Conservation (phyloP, 2,113 vertebrate genomes). For the Raja brachyura region DNA sequence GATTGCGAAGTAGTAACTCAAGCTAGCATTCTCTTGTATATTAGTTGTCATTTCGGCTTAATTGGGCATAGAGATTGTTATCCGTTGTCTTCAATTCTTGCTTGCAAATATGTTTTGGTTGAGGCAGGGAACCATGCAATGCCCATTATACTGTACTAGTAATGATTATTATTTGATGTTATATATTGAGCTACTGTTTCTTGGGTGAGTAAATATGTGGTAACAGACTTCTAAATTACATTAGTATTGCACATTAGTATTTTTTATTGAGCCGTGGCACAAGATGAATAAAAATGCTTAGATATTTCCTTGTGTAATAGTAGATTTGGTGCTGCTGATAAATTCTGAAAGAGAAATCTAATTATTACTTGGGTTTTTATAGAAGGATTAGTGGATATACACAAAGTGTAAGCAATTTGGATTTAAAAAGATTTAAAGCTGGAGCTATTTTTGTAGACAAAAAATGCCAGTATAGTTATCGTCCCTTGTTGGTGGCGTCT, state of each 20-base stretch:
- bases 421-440: too few relatives aligned
- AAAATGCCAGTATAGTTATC: too few relatives aligned
- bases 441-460: too few relatives aligned
- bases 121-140: not conserved
- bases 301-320: not conserved
- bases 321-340: not conserved
- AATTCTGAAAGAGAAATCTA: not conserved
- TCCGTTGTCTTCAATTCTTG: not conserved
- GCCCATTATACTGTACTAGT: not conserved
- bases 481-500: too few relatives aligned
- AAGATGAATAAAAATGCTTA: not conserved
- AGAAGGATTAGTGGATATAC: not conserved
- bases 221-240: not conserved
- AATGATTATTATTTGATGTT: not conserved
- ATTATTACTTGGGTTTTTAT: not conserved
- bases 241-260: not conserved
- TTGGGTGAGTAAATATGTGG: not conserved
- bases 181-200: not conserved
- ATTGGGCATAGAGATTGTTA: conserved; percentile 4
- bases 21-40: not conserved
- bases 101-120: not conserved
- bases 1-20: not conserved
- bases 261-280: not conserved
- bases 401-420: not conserved
- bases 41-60: not conserved